Conservation (phyloP, 2,888 invertebrate genomes). For the Laothoe populi region DNA sequence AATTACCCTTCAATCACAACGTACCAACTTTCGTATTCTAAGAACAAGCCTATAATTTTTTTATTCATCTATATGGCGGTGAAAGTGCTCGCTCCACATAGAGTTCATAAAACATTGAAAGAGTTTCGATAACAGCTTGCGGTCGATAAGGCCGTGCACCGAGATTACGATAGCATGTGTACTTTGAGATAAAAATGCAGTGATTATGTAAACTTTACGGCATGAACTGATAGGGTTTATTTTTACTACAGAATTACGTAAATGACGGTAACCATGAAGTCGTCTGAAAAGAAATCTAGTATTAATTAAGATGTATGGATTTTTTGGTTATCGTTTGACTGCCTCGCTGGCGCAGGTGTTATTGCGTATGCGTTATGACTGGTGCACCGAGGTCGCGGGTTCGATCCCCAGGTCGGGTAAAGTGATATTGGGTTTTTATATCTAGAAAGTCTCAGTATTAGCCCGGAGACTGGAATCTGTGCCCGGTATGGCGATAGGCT, state of each 20-base stretch:
- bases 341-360: no score
- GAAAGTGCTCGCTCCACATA: constrained; percentile 36
- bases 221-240: constrained; percentile 2
- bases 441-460: no score
- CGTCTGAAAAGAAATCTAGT: no score
- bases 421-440: no score
- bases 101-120: constrained; percentile 39
- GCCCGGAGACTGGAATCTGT: no score
- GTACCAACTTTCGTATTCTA: constrained; percentile 4
- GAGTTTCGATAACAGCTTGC: constrained; percentile 36
- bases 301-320: no score
- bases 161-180: constrained; percentile 38
- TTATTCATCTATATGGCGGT: constrained; percentile 32
- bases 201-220: constrained; percentile 29
- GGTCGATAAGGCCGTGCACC: constrained; percentile 38
- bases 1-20: neutral
- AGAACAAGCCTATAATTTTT: constrained; percentile 6
- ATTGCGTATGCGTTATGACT: no score
- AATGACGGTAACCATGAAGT: neutral
- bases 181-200: constrained; percentile 47
- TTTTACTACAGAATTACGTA: neutral
- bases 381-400: no score
- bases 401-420: no score
- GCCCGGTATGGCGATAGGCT: no score
- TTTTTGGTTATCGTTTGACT: no score